Conservation (phyloP, 2,888 invertebrate species). For the Macaria notata region DNA sequence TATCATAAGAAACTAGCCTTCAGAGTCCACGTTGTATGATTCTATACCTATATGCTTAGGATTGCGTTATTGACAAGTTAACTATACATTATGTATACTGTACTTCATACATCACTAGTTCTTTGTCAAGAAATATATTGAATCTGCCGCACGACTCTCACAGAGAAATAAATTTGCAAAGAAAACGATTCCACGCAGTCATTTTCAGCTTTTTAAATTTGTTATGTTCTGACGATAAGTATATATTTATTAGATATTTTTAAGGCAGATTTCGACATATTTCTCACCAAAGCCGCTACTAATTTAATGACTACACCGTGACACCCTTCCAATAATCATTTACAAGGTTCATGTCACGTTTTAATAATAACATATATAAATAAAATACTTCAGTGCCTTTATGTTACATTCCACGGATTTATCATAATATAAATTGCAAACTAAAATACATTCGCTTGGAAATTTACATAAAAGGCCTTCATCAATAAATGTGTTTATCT, state of each 20-base stretch:
- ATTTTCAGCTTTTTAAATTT: neutral
- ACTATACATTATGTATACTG: conserved; percentile 34
- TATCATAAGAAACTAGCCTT: conserved; percentile 4
- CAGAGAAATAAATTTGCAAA: too few species aligned
- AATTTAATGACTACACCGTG: conserved; percentile 57
- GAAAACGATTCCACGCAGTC: too few species aligned
- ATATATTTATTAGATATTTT: too few species aligned
- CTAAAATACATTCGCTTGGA: conserved; percentile 2
- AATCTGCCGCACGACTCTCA: neutral
- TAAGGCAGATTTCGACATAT: conserved; percentile 4
- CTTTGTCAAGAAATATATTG: conserved; percentile 23
- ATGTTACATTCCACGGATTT: conserved; percentile 14
- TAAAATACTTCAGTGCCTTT: conserved; percentile 21
- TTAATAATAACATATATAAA: conserved; percentile 11
- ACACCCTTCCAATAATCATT: conserved; percentile 31
- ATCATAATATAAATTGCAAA: conserved; percentile 4
- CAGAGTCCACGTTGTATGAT: conserved; percentile 2
- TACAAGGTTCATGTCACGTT: conserved; percentile 32
- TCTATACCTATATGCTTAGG: conserved; percentile 27
- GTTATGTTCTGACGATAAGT: too few species aligned
- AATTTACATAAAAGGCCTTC: neutral
- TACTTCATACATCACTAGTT: conserved; percentile 42
- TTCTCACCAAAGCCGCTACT: conserved; percentile 16
- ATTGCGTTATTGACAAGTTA: conserved; percentile 24
- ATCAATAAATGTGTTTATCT: too few species aligned